Evolutionary conservation across 1,140 invertebrate species (phyloP), one percentile per base, ranked within the genome.

Genomic region (Pseudachorutes palmiensis): DNA sequence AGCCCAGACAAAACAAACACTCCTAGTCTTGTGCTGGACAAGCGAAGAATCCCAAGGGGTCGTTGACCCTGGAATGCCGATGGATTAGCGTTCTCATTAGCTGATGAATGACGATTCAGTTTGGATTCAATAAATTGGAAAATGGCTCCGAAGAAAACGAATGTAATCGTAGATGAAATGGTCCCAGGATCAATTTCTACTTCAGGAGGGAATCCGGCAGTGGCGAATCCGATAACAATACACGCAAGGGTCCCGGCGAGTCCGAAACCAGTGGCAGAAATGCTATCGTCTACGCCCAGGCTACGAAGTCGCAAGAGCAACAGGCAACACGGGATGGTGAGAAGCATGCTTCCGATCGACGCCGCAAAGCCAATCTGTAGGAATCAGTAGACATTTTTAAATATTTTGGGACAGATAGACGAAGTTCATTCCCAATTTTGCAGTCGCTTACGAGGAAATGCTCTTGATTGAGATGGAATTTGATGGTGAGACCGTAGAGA

Each of bases 61-160:
- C 51, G 12, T 24, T 55, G 51, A 55, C 24, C 24, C 51, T 22
- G 51, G n/a, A n/a, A n/a, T 26, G 9, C 24, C 12, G 9, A 19
- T 3, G 12, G 5, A 5, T 55, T 24, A 14, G 12, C 24, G 12
- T 55, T 22, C 14, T 5, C 14, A 26, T 16, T 26, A 55, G 12
- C 51, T 14, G 51, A 12, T 9, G 14, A 55, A 5, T 24, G 3
- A 19, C 5, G 51, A 55, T 55, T 55, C 12, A 55, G 5, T 55
- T 55, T 55, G 24, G 51, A 55, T 24, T 55, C 51, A 24, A 55
- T 55, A 24, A 55, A 55, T 22, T 55, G 51, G 24, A 55, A 55
- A 55, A 55, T 55, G 9, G 51, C 24, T 55, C 51, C 51, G 24
- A 55, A 55, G 24, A 55, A 55, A 55, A 55, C 24, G 51, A 55